Evolutionary conservation across 2,888 invertebrate species (phyloP).

Genomic region (Erpobdella octoculata): DNA sequence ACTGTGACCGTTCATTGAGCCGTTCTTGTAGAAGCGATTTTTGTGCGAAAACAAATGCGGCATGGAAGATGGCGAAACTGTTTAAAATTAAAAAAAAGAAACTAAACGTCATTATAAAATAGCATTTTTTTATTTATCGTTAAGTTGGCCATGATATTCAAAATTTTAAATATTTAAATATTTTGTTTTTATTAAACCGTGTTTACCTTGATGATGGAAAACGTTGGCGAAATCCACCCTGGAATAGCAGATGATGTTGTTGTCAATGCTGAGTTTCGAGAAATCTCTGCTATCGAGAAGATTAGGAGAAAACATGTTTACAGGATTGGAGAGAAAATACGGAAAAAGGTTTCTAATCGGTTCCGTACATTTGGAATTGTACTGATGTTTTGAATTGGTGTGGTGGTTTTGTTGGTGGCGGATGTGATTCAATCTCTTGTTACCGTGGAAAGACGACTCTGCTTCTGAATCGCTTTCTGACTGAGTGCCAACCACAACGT

Average conservation of each 20-base stretch:
- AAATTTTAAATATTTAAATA: no score
- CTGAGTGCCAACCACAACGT: neutral
- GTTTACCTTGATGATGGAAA: conserved; percentile 5
- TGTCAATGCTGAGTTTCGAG: conserved; percentile 9
- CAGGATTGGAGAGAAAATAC: neutral
- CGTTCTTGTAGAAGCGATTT: conserved; percentile 4
- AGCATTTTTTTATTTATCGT: neutral
- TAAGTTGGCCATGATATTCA: no score
- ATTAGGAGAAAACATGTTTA: neutral
- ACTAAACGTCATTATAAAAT: neutral
- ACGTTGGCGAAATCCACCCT: conserved; percentile 11
- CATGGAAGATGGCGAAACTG: neutral
- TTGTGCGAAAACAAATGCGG: neutral
- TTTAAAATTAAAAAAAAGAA: neutral
- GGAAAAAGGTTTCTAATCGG: neutral
- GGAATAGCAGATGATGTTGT: conserved; percentile 15
- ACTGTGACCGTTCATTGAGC: neutral
- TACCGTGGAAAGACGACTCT: neutral
- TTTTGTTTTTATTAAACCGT: no score
- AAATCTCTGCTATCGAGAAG: conserved; percentile 1
- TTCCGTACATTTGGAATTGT: neutral
- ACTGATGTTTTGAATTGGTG: neutral
- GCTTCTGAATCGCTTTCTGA: conserved; percentile 14
- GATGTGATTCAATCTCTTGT: neutral
- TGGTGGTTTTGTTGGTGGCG: conserved; percentile 11